Evolutionary conservation across 2,888 invertebrate genomes (phyloP), one percentile per base, ranked within the genome.

Genomic region (Patella depressa): DNA sequence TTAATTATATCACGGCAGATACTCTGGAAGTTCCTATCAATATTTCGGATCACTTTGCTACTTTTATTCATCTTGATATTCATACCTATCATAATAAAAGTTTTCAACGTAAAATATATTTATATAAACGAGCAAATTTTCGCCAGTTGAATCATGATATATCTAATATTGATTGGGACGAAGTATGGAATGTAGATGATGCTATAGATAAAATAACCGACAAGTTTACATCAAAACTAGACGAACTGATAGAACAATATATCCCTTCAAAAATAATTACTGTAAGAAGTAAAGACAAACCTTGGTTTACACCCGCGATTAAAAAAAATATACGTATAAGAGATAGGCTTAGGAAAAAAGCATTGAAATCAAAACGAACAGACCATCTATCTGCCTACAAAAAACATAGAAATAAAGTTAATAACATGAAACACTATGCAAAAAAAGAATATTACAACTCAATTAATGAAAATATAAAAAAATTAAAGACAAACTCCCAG

Each of bases 391-490:
- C 55, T 15, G 17, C 12, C 17, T 55, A 55, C 55, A 55, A 55
- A 55, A 55, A 15, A 17, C 55, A 55, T 15, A 12, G 55, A 55
- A 55, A 55, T 55, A 55, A 55, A 17, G 55, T 55, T 55, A 55
- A 55, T 17, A 55, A 55, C 17, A 12, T 55, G 55, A 55, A 55
- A 29, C 29, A 29, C 29, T 59, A 59, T 59, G 59, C 59, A 59
- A 59, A 59, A 59, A 59, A 15, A 14, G 17, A 59, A 5, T 59
- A n/a, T 59, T 59, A 59, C 59, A 19, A 59, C 19, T 19, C 17
- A n/a, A 59, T 59, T 59, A 59, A 59, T 59, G 59, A 59, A 59
- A 59, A 59, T n/a, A 59, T 59, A 59, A 17, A 19, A n/a, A n/a
- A 17, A n/a, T 59, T 59, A 7, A 59, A 59, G 19, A 19, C 17